Conservation (phyloP, 2,888 invertebrate genomes). For the Synergus itoensis region DNA sequence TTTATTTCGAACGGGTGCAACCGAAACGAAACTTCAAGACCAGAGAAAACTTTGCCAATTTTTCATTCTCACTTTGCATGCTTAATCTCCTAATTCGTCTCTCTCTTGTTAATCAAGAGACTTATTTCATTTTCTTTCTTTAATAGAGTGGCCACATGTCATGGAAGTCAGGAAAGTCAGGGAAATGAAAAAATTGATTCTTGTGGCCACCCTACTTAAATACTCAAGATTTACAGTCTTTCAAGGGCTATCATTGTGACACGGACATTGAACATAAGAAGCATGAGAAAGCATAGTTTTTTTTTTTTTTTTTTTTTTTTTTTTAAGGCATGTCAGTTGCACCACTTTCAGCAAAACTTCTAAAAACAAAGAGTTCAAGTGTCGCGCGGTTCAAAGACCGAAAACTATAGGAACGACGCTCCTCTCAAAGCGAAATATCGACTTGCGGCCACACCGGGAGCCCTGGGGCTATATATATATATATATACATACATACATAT, state of each 20-base stretch:
- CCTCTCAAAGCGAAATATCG: conserved; percentile 28
- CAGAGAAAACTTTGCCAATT: conserved; percentile 20
- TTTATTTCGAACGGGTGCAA: conserved; percentile 27
- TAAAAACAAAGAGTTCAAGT: conserved; percentile 35
- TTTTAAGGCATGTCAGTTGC: conserved; percentile 13
- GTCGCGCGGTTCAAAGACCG: conserved; percentile 23
- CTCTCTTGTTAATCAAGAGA: background rate
- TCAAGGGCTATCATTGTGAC: no score
- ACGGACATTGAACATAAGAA: no score
- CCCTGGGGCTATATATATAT: conserved; percentile 35
- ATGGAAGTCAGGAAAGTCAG: no score
- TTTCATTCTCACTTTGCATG: conserved; percentile 6
- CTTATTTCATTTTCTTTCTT: background rate
- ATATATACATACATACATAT: no score
- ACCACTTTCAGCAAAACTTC: conserved; percentile 1
- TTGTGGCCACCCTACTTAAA: no score
- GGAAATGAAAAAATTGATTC: no score
- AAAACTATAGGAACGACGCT: background rate
- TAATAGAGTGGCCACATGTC: no score
- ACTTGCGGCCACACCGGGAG: conserved; percentile 29
- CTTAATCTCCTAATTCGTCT: background rate
- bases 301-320: background rate
- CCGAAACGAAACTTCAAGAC: conserved; percentile 4
- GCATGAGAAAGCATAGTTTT: no score
- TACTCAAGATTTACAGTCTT: no score